These are phyloP conservation scores for Indicator maculatus DNA, from an alignment of 2,113 vertebrate species.

Conservation along the genomic window DNA sequence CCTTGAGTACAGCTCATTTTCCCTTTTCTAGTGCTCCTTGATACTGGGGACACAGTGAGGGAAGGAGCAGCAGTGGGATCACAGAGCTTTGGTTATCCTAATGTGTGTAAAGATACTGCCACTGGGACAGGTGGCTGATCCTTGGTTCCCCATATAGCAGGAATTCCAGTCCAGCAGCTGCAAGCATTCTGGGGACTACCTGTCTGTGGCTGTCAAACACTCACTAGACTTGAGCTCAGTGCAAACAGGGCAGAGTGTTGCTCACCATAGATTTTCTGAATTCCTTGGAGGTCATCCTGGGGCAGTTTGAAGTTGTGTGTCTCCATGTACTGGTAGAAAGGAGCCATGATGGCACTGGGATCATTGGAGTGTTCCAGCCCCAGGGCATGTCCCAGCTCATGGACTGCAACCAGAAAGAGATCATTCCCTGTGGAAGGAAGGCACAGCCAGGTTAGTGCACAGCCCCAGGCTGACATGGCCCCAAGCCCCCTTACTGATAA, in stretches of 20 bases:
- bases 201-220: not conserved
- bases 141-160: not conserved
- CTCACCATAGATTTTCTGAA: conserved; percentile 97
- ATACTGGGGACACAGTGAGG: not conserved
- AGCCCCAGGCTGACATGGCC: not conserved
- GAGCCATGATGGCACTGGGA: conserved; percentile 97
- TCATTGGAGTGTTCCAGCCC: conserved; percentile 97
- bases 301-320: conserved; percentile 98
- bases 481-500: not conserved
- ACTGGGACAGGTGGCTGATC: not conserved
- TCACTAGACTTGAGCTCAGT: not conserved
- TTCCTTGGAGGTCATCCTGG: conserved; percentile 95
- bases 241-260: not conserved
- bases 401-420: conserved; percentile 95
- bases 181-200: not conserved
- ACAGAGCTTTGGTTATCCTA: not conserved
- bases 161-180: not conserved
- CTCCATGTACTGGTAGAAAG: conserved; percentile 99
- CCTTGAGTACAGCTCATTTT: not conserved
- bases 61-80: not conserved
- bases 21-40: not conserved
- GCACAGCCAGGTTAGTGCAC: not conserved
- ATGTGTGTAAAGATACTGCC: not conserved
- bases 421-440: conserved; percentile 86
- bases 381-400: conserved; percentile 92